Evolutionary conservation across 2,888 invertebrate genomes (phyloP).

Genomic region (Nemotelus pantherinus): DNA sequence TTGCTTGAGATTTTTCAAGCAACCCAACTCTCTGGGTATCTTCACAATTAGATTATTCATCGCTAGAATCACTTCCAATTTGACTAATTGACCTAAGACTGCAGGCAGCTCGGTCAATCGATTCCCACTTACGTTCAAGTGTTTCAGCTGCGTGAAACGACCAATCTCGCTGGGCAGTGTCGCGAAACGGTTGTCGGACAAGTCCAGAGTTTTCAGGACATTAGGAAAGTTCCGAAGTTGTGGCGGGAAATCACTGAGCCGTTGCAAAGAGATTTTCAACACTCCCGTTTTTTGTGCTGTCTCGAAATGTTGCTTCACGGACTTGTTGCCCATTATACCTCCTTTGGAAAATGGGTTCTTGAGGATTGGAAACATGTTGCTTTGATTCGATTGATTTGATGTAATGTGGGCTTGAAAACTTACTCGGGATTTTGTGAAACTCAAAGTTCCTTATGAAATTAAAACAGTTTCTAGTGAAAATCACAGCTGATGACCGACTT

Average conservation of each 20-base stretch:
- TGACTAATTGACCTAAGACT: constrained; percentile 73
- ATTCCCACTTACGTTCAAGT: constrained; percentile 84
- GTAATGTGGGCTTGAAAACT: constrained; percentile 12
- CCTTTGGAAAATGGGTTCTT: constrained; percentile 16
- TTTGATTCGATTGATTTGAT: not conserved
- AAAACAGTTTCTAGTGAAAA: not conserved
- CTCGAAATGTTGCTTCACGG: constrained; percentile 89
- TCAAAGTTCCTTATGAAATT: constrained; percentile 18
- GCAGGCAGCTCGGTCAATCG: constrained; percentile 77
- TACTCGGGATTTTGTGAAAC: constrained; percentile 12
- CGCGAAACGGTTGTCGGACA: constrained; percentile 90
- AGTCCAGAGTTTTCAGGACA: constrained; percentile 85
- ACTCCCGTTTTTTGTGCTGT: constrained; percentile 96
- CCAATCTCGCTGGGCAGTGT: constrained; percentile 82
- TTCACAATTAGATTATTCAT: constrained; percentile 80
- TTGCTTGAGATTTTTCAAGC: constrained; percentile 76
- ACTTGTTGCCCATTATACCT: constrained; percentile 86
- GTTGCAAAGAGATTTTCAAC: constrained; percentile 84
- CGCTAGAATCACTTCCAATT: constrained; percentile 79
- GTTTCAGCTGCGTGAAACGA: constrained; percentile 76
- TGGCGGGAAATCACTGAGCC: constrained; percentile 82
- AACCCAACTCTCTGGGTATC: constrained; percentile 73
- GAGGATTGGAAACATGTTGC: constrained; percentile 34
- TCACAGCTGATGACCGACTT: constrained; percentile 37
- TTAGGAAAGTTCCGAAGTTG: constrained; percentile 73